phyloP scores from a whole-genome alignment of 2,888 invertebrate species.

The Ophioninae sp. region DNA sequence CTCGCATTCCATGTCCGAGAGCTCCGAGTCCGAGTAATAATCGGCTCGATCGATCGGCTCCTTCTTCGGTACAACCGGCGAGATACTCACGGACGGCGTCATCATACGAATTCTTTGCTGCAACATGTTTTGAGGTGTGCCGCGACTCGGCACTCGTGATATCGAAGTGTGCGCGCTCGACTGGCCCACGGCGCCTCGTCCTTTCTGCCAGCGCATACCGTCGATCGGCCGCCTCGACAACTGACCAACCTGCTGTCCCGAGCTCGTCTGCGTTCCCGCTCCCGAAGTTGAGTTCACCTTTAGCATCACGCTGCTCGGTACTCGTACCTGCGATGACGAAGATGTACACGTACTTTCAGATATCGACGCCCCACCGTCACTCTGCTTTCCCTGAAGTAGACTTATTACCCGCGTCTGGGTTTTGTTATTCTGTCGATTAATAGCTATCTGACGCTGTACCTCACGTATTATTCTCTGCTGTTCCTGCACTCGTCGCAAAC shows the following conservation, averaged over 20 bases:
- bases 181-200: constrained; percentile 71
- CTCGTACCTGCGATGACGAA: constrained; percentile 74
- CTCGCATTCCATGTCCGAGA: constrained; percentile 77
- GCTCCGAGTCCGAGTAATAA: constrained; percentile 79
- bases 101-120: constrained; percentile 81
- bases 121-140: constrained; percentile 67
- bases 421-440: constrained; percentile 86
- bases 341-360: constrained; percentile 72
- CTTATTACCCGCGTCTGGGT: constrained; percentile 88
- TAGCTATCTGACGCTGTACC: constrained; percentile 90
- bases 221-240: constrained; percentile 74
- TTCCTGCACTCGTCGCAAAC: constrained; percentile 91
- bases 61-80: constrained; percentile 80
- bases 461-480: constrained; percentile 92
- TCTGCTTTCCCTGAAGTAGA: constrained; percentile 86
- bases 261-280: constrained; percentile 65
- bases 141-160: constrained; percentile 75
- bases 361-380: constrained; percentile 75
- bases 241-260: constrained; percentile 69
- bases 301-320: constrained; percentile 78
- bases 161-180: constrained; percentile 76
- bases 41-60: constrained; percentile 76
- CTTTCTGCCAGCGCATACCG: constrained; percentile 77
- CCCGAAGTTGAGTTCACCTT: constrained; percentile 76
- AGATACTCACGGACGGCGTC: constrained; percentile 82